Evolutionary conservation across 2,888 invertebrate genomes (phyloP), one percentile per base, ranked within the genome.

Genomic region (Rhogogaster chlorosoma): DNA sequence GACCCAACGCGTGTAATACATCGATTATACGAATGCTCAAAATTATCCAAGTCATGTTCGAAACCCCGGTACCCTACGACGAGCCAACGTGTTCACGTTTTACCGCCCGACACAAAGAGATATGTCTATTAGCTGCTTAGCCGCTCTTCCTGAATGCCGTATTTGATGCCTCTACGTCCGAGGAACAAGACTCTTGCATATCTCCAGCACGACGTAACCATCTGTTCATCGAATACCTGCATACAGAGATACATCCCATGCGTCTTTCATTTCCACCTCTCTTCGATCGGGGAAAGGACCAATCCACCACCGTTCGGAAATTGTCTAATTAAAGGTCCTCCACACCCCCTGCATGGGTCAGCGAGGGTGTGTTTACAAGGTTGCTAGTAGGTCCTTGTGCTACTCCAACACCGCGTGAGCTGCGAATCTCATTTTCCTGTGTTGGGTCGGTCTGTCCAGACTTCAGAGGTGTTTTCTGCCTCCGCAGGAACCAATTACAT

Each of bases 401-500:
- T 32, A 29, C 67, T 77, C 22, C 12, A 45, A 75, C 57, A 64
- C 49, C 45, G 83, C 53, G 70, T 77, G 71, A 49, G 82, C 80
- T 77, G 83, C 85, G 86, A 86, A 85, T 85, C 86, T 86, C 85
- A 80, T 85, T 70, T 84, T 70, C 22, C 84, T 83, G 80, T 70
- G 82, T 82, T 84, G 84, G 84, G 77, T 86, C 85, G 85, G 84
- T 86, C 88, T 90, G 88, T 86, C 87, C 84, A 32, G 67, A 67
- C 67, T 32, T 67, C 90, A 86, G 86, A 88, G 87, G 87, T 88
- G 87, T 89, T 90, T 92, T 93, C 92, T 93, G 91, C 91, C 91
- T 92, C 92, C 93, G 94, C 94, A 94, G 93, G 94, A 94, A 94
- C 94, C 94, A 94, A 94, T 94, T 94, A 94, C 94, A 92, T 92